Evolutionary conservation across 2,888 invertebrate species (phyloP).

Genomic region (Mayetiola destructor): DNA sequence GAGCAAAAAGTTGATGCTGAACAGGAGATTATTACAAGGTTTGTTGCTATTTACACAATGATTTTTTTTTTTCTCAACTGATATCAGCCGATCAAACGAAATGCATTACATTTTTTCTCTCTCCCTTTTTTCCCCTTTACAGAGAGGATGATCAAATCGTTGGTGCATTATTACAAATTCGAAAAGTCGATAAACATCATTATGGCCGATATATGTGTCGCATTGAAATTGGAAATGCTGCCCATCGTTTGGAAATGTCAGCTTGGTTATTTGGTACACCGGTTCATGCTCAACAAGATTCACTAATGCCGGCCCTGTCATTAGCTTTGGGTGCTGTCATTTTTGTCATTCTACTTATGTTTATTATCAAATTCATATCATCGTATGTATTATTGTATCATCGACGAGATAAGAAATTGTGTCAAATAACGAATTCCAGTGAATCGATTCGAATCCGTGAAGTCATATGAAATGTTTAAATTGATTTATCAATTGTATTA

Average conservation of each 20-base stretch:
- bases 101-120: neutral
- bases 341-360: neutral
- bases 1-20: slow-evolving; percentile 18
- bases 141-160: slow-evolving; percentile 57
- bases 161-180: slow-evolving; percentile 52
- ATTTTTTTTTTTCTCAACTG: neutral
- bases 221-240: slow-evolving; percentile 41
- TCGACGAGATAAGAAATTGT: neutral
- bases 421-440: neutral
- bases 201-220: slow-evolving; percentile 57
- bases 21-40: slow-evolving; percentile 28
- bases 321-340: neutral
- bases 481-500: too few species aligned
- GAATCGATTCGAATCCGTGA: neutral
- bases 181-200: slow-evolving; percentile 44
- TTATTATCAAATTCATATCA: neutral
- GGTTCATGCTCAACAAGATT: slow-evolving; percentile 16
- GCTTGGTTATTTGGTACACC: slow-evolving; percentile 22
- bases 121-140: slow-evolving; percentile 23
- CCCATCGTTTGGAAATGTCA: slow-evolving; percentile 32
- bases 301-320: neutral
- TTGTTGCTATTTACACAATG: neutral
- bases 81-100: too few species aligned
- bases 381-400: neutral
- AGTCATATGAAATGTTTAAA: neutral